Conservation (phyloP, 1,140 invertebrate genomes). For the Battus philenor region DNA sequence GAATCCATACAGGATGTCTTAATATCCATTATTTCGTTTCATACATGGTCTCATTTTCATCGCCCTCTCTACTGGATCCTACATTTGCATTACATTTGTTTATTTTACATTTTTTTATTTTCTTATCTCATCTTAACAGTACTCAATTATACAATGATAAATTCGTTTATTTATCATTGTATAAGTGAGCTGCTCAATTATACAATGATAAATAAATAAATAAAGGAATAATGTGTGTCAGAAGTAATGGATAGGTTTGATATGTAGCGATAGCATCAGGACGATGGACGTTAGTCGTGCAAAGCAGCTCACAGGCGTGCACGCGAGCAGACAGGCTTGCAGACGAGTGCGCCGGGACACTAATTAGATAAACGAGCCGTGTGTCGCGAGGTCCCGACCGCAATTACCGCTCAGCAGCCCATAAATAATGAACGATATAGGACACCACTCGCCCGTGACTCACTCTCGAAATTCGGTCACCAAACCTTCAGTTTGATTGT, state of each 20-base stretch:
- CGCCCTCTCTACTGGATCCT: no score
- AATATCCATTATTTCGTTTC: no score
- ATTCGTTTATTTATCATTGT: no score
- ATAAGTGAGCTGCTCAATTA: no score
- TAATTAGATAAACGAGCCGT: constrained; percentile 72
- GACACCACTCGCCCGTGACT: constrained; percentile 42
- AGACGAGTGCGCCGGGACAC: constrained; percentile 32
- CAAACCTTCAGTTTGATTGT: constrained; percentile 14
- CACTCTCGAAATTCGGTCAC: constrained; percentile 41
- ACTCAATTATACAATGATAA: no score
- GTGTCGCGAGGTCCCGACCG: constrained; percentile 66
- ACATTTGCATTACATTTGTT: no score
- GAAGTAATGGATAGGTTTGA: neutral
- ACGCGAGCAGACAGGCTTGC: constrained; percentile 28
- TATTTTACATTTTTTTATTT: no score
- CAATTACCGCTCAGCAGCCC: constrained; percentile 61
- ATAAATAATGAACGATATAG: constrained; percentile 65
- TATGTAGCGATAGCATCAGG: no score
- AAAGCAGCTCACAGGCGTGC: neutral
- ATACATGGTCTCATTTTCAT: no score
- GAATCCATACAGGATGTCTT: no score
- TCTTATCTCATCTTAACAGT: no score
- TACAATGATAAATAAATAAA: neutral
- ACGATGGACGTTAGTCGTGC: no score
- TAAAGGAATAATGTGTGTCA: neutral